Conservation (phyloP, 1,140 invertebrate genomes). For the Triops longicaudatus region DNA sequence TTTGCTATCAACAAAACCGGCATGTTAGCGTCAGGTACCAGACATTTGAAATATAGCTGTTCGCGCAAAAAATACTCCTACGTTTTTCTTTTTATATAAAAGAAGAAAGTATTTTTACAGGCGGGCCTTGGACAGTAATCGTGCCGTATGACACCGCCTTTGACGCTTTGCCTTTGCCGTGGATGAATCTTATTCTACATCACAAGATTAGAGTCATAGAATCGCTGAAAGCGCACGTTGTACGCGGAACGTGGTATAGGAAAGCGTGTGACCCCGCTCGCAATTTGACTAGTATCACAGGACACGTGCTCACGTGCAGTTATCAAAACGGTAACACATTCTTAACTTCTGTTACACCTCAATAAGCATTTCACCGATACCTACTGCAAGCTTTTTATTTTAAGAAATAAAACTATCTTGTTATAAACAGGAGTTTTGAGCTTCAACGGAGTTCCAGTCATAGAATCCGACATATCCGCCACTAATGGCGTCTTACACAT, state of each 20-base stretch:
- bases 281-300: not conserved
- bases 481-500: slow-evolving; percentile 28
- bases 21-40: slow-evolving; percentile 6
- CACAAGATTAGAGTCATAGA: not conserved
- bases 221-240: slow-evolving; percentile 7
- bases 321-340: slow-evolving; percentile 18
- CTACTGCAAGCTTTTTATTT: not conserved
- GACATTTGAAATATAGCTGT: not conserved
- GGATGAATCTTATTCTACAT: not conserved
- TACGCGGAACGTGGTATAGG: not conserved
- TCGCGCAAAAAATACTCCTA: not conserved
- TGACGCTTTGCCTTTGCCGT: not conserved
- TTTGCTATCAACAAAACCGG: slow-evolving; percentile 1
- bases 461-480: slow-evolving; percentile 25
- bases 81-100: not conserved
- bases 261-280: not conserved
- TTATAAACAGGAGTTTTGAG: not conserved
- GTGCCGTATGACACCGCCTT: slow-evolving; percentile 17
- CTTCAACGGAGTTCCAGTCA: slow-evolving; percentile 19
- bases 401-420: not conserved
- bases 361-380: no score
- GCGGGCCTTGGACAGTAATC: slow-evolving; percentile 16
- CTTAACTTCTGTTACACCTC: no score
- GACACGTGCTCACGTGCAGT: slow-evolving; percentile 1
- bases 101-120: slow-evolving; percentile 19